These are phyloP conservation scores for Sapayoa aenigma DNA, from an alignment of 2,113 vertebrate species.

Conservation along the genomic window DNA sequence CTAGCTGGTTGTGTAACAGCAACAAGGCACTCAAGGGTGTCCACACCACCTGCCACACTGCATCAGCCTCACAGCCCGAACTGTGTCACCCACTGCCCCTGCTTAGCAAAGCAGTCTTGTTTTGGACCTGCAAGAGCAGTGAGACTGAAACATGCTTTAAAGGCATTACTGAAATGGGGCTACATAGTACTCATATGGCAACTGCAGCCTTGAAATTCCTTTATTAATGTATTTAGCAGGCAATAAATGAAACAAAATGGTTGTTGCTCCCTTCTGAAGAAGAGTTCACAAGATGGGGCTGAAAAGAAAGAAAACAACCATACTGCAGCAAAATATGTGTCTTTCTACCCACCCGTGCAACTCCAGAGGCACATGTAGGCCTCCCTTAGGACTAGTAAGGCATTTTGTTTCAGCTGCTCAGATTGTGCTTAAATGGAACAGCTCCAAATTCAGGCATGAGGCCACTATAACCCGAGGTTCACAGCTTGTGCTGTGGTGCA, in stretches of 20 bases:
- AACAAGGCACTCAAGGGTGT: not conserved
- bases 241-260: not conserved
- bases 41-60: too few species aligned
- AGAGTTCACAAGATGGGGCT: not conserved
- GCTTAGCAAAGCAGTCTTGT: not conserved
- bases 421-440: not conserved
- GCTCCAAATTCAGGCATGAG: not conserved
- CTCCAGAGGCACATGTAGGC: not conserved
- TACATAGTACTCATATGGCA: not conserved
- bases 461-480: not conserved
- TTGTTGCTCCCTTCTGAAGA: not conserved
- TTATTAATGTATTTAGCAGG: not conserved
- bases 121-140: not conserved
- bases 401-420: not conserved
- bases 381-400: not conserved
- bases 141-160: not conserved
- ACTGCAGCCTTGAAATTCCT: not conserved
- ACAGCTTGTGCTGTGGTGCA: not conserved
- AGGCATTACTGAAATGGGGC: not conserved
- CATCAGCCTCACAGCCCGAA: not conserved
- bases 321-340: not conserved
- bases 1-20: not conserved
- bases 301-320: not conserved
- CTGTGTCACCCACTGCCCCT: fast-evolving
- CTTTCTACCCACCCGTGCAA: not conserved